These are phyloP conservation scores for Melanotaenia nigrans DNA, from an alignment of 2,797 vertebrate genomes.

Conservation along the genomic window DNA sequence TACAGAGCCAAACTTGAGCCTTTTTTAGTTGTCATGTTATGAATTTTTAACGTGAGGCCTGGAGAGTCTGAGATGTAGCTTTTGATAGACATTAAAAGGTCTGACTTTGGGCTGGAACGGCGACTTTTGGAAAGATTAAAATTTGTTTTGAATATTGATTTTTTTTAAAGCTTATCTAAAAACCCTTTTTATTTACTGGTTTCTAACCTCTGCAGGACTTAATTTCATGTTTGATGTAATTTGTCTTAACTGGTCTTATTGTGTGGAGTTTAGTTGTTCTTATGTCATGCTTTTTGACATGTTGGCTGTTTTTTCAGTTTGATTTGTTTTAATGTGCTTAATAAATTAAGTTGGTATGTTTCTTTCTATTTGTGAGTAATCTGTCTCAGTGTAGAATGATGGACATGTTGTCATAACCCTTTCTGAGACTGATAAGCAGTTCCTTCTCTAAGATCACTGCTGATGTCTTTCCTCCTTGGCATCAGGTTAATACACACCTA, in stretches of 20 bases:
- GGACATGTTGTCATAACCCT: neutral
- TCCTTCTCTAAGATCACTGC: neutral
- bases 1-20: no score
- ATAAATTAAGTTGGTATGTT: neutral
- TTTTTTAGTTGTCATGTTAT: no score
- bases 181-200: no score
- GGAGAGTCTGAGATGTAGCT: neutral
- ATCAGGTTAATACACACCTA: neutral
- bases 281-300: neutral
- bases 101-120: neutral
- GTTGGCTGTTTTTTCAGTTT: neutral
- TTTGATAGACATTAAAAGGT: no score
- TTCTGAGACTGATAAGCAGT: neutral
- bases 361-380: neutral
- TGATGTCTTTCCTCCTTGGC: neutral
- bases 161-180: no score
- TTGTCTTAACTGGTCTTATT: no score
- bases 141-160: no score
- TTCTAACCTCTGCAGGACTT: no score
- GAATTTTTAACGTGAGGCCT: neutral
- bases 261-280: neutral
- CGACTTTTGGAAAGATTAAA: neutral
- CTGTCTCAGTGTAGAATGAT: neutral
- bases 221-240: no score
- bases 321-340: neutral